Percentiles rank a stretch among this genome's conserved stretches.
These are phyloP conservation scores for Formica selysi DNA, from an alignment of 1,140 invertebrate species.

Conservation along the genomic window DNA sequence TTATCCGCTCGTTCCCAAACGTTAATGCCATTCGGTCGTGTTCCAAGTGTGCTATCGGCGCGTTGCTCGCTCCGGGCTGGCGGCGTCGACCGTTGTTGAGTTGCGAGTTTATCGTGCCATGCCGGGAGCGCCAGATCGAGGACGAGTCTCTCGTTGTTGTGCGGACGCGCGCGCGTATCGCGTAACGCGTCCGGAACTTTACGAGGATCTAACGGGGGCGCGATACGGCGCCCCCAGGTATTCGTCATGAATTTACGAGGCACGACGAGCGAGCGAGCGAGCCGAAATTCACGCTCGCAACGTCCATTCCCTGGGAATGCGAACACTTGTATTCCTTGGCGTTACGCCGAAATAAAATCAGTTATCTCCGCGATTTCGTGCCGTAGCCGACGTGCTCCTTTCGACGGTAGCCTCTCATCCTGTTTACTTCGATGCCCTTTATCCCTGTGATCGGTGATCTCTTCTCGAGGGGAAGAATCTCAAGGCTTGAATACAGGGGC, in stretches of 20 bases:
- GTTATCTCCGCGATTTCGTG: conserved; percentile 50
- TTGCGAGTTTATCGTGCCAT: conserved; percentile 55
- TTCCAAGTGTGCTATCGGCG: conserved; percentile 23
- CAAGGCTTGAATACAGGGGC: conserved; percentile 30
- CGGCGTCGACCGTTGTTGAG: conserved; percentile 41
- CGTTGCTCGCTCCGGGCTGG: conserved; percentile 6
- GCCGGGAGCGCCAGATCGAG: conserved; percentile 28
- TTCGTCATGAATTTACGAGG: conserved; percentile 52
- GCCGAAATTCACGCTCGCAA: conserved; percentile 48
- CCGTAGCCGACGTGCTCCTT: conserved; percentile 23
- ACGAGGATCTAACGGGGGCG: conserved; percentile 52
- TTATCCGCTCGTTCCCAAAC: conserved; percentile 47
- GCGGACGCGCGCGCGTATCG: conserved; percentile 39
- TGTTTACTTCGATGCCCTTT: conserved; percentile 66
- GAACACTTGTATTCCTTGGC: conserved; percentile 52
- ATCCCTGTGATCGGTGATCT: conserved; percentile 55
- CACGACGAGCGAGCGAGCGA: background rate
- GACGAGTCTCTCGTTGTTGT: conserved; percentile 26
- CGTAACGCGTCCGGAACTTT: conserved; percentile 45
- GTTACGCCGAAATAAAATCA: conserved; percentile 68
- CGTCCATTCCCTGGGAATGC: conserved; percentile 20
- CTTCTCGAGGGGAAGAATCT: conserved; percentile 34
- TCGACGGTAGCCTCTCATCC: conserved; percentile 47
- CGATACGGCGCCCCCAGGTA: conserved; percentile 41
- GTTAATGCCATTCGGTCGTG: conserved; percentile 39